phyloP scores from a whole-genome alignment of 2,888 invertebrate species.

The Sarcophaga carnaria region DNA sequence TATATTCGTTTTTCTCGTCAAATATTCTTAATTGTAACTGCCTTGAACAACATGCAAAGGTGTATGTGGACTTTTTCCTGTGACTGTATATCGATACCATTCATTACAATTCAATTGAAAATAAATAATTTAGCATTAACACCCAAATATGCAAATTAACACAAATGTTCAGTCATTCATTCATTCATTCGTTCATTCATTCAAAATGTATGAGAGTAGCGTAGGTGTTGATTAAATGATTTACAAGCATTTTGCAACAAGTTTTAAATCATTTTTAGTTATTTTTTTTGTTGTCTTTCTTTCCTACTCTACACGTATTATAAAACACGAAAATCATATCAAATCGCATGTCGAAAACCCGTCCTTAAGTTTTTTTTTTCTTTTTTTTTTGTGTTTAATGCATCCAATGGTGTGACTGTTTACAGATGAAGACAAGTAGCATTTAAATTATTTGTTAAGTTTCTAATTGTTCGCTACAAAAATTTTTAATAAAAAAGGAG shows the following conservation, averaged over 20 bases:
- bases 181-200: conserved; percentile 16
- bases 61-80: too few species aligned
- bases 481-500: background rate
- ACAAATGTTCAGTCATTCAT: conserved; percentile 41
- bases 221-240: conserved; percentile 68
- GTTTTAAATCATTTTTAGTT: conserved; percentile 60
- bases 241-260: conserved; percentile 66
- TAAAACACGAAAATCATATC: conserved; percentile 51
- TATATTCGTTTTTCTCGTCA: too few species aligned
- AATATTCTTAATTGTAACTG: too few species aligned
- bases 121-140: conserved; percentile 52
- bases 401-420: conserved; percentile 8
- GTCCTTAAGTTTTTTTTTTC: conserved; percentile 32
- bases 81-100: background rate
- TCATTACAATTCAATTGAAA: conserved; percentile 30
- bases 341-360: conserved; percentile 58
- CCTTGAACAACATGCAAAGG: too few species aligned
- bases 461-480: conserved; percentile 44
- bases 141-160: conserved; percentile 63
- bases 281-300: conserved; percentile 16
- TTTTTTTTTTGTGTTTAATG: conserved; percentile 1
- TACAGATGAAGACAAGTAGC: conserved; percentile 31
- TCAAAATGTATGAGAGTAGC: conserved; percentile 20
- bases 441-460: conserved; percentile 51
- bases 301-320: background rate